Evolutionary conservation across 2,113 vertebrate species (phyloP).

Genomic region (Peromyscus maniculatus): DNA sequence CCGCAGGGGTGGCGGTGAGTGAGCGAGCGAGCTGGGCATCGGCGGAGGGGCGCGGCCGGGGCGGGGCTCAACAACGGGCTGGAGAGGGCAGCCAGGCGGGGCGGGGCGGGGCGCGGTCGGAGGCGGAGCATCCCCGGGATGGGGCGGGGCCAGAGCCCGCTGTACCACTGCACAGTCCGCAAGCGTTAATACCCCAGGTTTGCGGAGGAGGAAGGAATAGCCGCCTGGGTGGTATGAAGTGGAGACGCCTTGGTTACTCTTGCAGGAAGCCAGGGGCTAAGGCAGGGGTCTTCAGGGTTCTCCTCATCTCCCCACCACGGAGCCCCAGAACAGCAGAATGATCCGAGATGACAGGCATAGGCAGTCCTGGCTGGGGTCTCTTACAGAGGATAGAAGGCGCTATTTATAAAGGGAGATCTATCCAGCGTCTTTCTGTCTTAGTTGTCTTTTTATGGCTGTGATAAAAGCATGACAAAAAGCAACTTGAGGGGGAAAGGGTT

Average conservation of each 20-base stretch:
- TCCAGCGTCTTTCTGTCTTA: not conserved
- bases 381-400: not conserved
- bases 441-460: not conserved
- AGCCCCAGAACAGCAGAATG: not conserved
- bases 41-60: constrained; percentile 73
- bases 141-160: not conserved
- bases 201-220: accelerated
- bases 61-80: constrained; percentile 29
- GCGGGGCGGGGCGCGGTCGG: not conserved
- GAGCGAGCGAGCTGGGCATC: constrained; percentile 32
- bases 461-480: not conserved
- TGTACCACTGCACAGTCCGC: not conserved
- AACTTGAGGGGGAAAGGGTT: not conserved
- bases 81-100: not conserved
- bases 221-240: accelerated
- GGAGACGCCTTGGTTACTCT: not conserved
- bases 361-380: too few species aligned
- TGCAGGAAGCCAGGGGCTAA: too few species aligned
- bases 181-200: not conserved
- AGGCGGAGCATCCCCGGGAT: constrained; percentile 26
- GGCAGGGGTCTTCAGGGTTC: too few species aligned
- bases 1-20: constrained; percentile 32
- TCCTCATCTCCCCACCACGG: too few species aligned
- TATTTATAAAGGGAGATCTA: not conserved
- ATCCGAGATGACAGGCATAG: not conserved